Evolutionary conservation across 92 coral and sea anemone genomes (phyloP).

Genomic region (Epizoanthus illoricatus): DNA sequence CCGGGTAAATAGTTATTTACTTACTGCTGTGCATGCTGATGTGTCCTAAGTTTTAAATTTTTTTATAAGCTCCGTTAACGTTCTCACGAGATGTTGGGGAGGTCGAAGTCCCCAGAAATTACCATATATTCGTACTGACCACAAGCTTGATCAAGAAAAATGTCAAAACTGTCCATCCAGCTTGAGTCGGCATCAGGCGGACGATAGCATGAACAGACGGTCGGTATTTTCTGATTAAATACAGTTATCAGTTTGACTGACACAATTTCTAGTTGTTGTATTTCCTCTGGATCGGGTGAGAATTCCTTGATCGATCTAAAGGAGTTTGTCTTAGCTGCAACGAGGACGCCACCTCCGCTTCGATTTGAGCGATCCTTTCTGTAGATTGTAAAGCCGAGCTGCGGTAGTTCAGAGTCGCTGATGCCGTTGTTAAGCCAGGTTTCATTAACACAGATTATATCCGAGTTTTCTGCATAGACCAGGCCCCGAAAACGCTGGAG

Average conservation of each 20-base stretch:
- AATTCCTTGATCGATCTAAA: constrained; percentile 18
- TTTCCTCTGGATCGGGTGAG: background rate
- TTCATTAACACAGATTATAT: constrained; percentile 46
- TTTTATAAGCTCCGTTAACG: too few relatives aligned
- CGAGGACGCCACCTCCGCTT: constrained; percentile 45
- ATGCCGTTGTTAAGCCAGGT: constrained; percentile 47
- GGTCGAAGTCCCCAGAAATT: too few relatives aligned
- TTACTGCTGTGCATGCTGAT: too few relatives aligned
- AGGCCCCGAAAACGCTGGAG: constrained; percentile 42
- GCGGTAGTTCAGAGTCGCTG: constrained; percentile 14
- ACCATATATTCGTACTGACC: background rate
- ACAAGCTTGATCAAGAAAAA: constrained; percentile 5
- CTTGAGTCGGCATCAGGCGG: constrained; percentile 26
- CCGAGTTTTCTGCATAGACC: constrained; percentile 42
- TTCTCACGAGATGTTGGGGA: too few relatives aligned
- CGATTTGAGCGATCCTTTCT: constrained; percentile 39
- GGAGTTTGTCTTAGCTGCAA: constrained; percentile 30
- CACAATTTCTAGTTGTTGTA: constrained; percentile 36
- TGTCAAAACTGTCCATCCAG: constrained; percentile 14
- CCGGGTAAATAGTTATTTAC: too few relatives aligned
- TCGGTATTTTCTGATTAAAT: constrained; percentile 35
- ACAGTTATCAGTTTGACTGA: constrained; percentile 32
- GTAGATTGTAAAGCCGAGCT: constrained; percentile 41
- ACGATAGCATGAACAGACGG: constrained; percentile 52
- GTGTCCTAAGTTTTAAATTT: too few relatives aligned